phyloP scores from a whole-genome alignment of 1,140 invertebrate genomes.

The Drepana arcuata region DNA sequence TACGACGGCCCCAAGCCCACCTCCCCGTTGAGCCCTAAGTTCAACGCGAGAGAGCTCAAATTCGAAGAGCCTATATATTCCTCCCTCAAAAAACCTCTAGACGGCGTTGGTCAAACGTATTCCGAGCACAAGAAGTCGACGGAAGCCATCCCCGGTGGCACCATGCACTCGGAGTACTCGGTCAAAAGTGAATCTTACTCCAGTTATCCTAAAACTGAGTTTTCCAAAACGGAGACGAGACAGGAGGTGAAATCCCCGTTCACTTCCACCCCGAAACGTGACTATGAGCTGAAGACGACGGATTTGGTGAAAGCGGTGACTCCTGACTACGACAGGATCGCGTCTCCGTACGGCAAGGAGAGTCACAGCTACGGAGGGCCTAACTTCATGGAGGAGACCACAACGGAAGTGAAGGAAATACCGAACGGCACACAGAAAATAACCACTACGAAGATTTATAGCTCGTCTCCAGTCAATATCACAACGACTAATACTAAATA shows the following conservation, averaged over 20 bases:
- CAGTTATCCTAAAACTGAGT: conserved; percentile 48
- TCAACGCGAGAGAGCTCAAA: conserved; percentile 66
- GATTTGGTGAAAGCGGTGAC: conserved; percentile 51
- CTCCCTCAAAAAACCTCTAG: conserved; percentile 44
- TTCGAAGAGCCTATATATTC: conserved; percentile 62
- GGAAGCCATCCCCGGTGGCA: conserved; percentile 53
- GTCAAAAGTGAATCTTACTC: conserved; percentile 59
- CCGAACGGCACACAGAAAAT: conserved; percentile 69
- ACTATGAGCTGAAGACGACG: conserved; percentile 23
- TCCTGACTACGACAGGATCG: conserved; percentile 50
- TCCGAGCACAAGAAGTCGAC: conserved; percentile 53
- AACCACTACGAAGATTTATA: conserved; percentile 68
- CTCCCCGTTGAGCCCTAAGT: conserved; percentile 60
- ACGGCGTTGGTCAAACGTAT: conserved; percentile 54
- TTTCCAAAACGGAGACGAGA: conserved; percentile 34
- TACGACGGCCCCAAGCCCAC: conserved; percentile 53
- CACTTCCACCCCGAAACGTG: conserved; percentile 53
- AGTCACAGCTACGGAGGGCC: conserved; percentile 52
- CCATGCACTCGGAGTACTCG: conserved; percentile 48
- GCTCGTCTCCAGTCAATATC: conserved; percentile 65
- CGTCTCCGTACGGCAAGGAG: conserved; percentile 56
- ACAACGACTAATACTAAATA: conserved; percentile 58
- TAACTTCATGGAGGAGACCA: conserved; percentile 65
- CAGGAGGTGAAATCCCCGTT: conserved; percentile 57
- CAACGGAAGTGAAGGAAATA: conserved; percentile 67